Evolutionary conservation across 2,888 invertebrate genomes (phyloP).

Genomic region (Laothoe populi): DNA sequence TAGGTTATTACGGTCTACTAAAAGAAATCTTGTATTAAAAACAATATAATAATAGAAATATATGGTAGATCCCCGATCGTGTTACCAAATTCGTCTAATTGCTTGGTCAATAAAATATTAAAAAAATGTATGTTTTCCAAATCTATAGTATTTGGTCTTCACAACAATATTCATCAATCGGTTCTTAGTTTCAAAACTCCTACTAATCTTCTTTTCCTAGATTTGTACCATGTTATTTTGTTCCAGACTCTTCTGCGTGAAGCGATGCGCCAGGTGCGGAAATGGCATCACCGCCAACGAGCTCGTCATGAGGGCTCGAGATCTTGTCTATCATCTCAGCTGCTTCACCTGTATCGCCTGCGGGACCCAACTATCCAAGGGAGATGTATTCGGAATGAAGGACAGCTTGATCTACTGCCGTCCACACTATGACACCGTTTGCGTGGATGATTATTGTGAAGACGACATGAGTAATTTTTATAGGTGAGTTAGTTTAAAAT

Average conservation of each 20-base stretch:
- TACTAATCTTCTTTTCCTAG: no score
- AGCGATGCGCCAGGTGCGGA: constrained; percentile 93
- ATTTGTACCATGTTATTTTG: neutral
- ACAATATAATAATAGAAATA: no score
- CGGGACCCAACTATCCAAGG: constrained; percentile 91
- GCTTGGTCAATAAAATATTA: no score
- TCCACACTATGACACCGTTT: constrained; percentile 83
- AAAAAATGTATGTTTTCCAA: no score
- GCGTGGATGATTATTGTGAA: constrained; percentile 86
- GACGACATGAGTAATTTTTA: constrained; percentile 82
- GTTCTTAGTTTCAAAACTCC: neutral
- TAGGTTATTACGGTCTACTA: no score
- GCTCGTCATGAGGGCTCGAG: constrained; percentile 95
- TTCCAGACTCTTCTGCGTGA: constrained; percentile 93
- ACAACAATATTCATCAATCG: no score
- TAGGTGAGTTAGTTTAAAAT: constrained; percentile 52
- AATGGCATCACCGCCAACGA: constrained; percentile 94
- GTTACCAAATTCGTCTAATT: no score
- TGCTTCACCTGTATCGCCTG: constrained; percentile 96
- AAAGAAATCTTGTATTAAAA: no score
- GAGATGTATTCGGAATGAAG: constrained; percentile 96
- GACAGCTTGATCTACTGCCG: constrained; percentile 91
- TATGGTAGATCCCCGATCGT: no score
- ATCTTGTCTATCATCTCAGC: constrained; percentile 94
- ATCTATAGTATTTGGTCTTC: no score